Evolutionary conservation across 2,113 vertebrate species (phyloP).

Genomic region (Vulpes lagopus): DNA sequence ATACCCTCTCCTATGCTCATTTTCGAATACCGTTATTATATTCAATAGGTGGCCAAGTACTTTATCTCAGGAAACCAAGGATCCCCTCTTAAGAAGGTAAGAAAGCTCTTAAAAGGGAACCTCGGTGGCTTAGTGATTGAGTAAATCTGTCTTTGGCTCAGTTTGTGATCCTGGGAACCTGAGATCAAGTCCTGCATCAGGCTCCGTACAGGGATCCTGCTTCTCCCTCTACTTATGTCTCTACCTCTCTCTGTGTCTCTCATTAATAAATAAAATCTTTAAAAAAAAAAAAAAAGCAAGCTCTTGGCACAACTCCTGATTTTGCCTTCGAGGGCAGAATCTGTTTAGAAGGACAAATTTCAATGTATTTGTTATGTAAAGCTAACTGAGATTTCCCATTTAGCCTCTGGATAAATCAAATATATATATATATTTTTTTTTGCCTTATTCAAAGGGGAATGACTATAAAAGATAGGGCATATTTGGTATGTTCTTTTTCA

Average conservation of each 20-base stretch:
- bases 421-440: neutral
- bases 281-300: neutral
- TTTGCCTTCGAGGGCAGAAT: slow-evolving; percentile 27
- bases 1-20: neutral
- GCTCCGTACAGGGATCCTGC: too few species aligned
- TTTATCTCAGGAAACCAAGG: neutral
- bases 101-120: neutral
- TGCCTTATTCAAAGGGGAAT: neutral
- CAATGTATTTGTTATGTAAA: neutral
- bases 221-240: too few species aligned
- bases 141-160: too few species aligned
- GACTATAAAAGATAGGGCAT: neutral
- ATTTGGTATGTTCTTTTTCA: neutral
- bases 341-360: slow-evolving; percentile 12
- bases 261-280: too few species aligned
- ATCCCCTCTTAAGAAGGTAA: neutral
- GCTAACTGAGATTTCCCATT: neutral
- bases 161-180: too few species aligned
- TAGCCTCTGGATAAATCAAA: neutral
- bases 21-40: neutral
- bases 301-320: neutral
- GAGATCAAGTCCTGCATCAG: too few species aligned
- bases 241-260: too few species aligned
- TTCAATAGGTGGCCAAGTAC: neutral
- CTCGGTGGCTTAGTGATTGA: too few species aligned